Conservation (phyloP, 2,797 vertebrate species). For the Columba guinea region DNA sequence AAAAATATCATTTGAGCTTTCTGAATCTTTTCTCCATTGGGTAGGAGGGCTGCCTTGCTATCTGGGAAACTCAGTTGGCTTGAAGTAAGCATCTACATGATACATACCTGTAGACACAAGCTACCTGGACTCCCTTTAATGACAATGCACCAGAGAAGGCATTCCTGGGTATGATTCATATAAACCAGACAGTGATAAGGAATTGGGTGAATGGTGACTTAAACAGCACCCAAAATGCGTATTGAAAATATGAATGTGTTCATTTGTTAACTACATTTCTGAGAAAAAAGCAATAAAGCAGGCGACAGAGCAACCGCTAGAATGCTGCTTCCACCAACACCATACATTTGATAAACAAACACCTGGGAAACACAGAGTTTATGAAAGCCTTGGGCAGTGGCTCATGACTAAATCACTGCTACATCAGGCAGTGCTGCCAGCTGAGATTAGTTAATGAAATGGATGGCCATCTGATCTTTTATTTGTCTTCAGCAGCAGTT, state of each 20-base stretch:
- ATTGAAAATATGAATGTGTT: not conserved
- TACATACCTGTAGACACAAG: not conserved
- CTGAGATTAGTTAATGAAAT: not conserved
- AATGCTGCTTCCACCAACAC: not conserved
- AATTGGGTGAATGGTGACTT: not conserved
- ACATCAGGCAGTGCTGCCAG: not conserved
- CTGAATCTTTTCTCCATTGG: not conserved
- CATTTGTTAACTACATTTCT: not conserved
- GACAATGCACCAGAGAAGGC: not conserved
- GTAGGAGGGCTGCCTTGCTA: not conserved
- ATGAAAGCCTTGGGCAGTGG: not conserved
- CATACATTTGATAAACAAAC: not conserved
- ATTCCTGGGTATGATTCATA: not conserved
- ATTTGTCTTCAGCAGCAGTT: not conserved
- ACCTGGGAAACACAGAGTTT: rapidly evolving
- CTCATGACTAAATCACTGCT: not conserved
- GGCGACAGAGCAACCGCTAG: not conserved
- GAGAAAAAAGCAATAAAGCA: not conserved
- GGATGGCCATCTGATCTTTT: not conserved
- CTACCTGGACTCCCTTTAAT: not conserved
- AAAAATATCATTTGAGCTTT: not conserved
- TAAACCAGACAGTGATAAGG: not conserved
- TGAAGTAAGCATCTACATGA: not conserved
- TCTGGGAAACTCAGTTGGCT: not conserved
- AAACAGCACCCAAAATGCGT: not conserved